phyloP scores from a whole-genome alignment of 2,113 vertebrate species.

The Pholis gunnellus region DNA sequence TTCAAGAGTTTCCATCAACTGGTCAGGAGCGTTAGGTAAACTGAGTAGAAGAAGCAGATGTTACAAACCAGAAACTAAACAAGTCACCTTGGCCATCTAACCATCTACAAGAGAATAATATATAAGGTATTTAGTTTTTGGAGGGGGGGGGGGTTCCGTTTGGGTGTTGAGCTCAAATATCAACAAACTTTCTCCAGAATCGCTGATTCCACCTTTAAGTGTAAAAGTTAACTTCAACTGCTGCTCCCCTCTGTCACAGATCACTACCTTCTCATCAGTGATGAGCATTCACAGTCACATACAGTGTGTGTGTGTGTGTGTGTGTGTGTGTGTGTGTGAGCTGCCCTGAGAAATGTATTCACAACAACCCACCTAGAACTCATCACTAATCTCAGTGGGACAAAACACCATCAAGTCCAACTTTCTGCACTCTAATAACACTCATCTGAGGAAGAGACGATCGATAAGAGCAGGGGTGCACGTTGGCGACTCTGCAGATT shows the following conservation, averaged over 20 bases:
- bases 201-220: not conserved
- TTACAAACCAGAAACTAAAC: too few species aligned
- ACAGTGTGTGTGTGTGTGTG: not conserved
- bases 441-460: not conserved
- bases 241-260: constrained; percentile 31
- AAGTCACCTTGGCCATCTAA: not conserved
- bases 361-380: not conserved
- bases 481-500: not conserved
- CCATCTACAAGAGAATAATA: too few species aligned
- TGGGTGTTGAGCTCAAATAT: not conserved
- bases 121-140: too few species aligned
- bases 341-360: not conserved
- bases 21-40: too few species aligned
- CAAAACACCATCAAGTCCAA: constrained; percentile 4
- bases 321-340: not conserved
- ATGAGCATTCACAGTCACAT: constrained; percentile 2
- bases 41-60: too few species aligned
- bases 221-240: constrained; percentile 12
- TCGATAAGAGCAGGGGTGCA: not conserved
- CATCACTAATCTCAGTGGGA: constrained; percentile 16
- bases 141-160: too few species aligned
- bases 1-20: too few species aligned
- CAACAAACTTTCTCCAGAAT: not conserved
- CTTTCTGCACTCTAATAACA: not conserved
- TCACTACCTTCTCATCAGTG: constrained; percentile 45